Percentiles rank a stretch among this genome's conserved stretches.
Evolutionary conservation across 1,140 invertebrate genomes (phyloP).

Genomic region (Caenorhabditis tropicalis): DNA sequence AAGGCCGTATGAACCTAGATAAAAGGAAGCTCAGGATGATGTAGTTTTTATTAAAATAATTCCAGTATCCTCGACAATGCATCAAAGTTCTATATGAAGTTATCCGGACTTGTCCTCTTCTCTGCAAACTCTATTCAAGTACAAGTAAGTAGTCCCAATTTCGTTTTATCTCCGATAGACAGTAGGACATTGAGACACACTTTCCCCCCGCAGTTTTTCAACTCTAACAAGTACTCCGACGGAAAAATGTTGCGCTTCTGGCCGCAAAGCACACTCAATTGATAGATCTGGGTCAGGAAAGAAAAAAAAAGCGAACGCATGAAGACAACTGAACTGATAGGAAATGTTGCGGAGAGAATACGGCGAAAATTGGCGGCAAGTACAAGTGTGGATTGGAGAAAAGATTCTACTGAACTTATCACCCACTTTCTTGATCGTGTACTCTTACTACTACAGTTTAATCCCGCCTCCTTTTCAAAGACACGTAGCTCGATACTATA

Average conservation of each 20-base stretch:
- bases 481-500: neutral
- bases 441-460: neutral
- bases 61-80: neutral
- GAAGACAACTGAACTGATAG: neutral
- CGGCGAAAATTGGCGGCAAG: neutral
- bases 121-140: neutral
- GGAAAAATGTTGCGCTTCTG: neutral
- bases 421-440: conserved; percentile 1
- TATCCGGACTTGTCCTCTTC: neutral
- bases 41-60: neutral
- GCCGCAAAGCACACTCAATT: neutral
- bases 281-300: neutral
- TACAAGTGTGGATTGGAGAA: neutral
- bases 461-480: neutral
- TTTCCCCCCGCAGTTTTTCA: neutral
- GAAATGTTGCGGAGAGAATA: conserved; percentile 7
- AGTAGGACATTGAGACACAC: neutral
- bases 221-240: neutral
- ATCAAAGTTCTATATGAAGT: neutral
- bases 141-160: neutral
- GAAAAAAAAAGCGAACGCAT: neutral
- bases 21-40: neutral
- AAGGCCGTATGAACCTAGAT: neutral
- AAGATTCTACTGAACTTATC: neutral
- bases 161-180: neutral